Evolutionary conservation across 1,140 invertebrate genomes (phyloP).

Genomic region (Ceratina australensis): DNA sequence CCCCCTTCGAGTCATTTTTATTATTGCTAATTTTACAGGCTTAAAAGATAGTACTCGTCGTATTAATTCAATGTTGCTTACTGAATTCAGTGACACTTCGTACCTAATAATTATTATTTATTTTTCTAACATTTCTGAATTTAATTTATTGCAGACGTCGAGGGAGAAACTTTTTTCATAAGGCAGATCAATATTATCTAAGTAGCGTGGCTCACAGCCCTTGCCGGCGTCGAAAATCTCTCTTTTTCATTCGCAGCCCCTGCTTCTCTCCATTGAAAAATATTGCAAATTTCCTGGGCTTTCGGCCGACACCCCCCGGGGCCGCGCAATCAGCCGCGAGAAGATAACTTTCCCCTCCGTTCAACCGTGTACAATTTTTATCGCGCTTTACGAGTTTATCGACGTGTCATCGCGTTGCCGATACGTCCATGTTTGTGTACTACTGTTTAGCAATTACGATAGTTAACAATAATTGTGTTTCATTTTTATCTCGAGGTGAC

Average conservation of each 20-base stretch:
- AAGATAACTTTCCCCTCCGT: constrained; percentile 58
- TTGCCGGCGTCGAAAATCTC: constrained; percentile 36
- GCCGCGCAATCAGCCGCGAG: constrained; percentile 47
- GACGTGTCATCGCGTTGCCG: constrained; percentile 30
- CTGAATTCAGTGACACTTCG: no score
- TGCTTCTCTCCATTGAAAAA: constrained; percentile 62
- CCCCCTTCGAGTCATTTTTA: constrained; percentile 4
- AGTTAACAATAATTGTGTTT: constrained; percentile 13
- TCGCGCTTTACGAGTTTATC: constrained; percentile 51
- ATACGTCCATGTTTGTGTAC: constrained; percentile 30
- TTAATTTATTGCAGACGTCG: no score
- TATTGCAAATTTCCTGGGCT: constrained; percentile 68
- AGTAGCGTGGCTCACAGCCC: constrained; percentile 39
- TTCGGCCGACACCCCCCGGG: constrained; percentile 38
- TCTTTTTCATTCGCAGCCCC: constrained; percentile 40
- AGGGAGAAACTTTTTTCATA: neutral
- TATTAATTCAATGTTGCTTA: no score
- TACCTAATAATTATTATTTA: no score
- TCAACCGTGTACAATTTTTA: constrained; percentile 28
- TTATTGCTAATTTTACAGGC: neutral
- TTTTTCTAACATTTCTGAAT: no score
- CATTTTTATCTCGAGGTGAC: constrained; percentile 40
- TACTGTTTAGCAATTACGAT: constrained; percentile 35
- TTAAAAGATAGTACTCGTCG: no score
- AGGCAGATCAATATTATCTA: constrained; percentile 15